Evolutionary conservation across 92 coral and sea anemone species (phyloP).

Genomic region (Plumapathes pennacea): DNA sequence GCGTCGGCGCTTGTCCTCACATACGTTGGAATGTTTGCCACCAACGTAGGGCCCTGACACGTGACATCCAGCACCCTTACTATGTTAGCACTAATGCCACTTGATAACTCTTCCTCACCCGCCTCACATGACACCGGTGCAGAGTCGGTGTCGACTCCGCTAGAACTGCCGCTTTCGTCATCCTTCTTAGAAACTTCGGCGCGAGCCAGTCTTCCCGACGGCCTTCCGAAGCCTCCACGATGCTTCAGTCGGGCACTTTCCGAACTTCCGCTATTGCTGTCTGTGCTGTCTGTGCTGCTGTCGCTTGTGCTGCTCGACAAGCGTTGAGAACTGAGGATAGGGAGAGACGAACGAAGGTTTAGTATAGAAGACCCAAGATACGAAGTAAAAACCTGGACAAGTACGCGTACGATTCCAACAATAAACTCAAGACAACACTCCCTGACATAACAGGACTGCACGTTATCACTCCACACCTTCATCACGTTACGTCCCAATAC

Average conservation of each 20-base stretch:
- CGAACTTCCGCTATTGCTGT: conserved; percentile 63
- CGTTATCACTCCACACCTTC: not conserved
- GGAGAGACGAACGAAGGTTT: not conserved
- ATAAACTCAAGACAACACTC: no score
- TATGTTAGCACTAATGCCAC: not conserved
- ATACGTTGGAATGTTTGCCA: not conserved
- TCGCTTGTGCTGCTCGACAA: conserved; percentile 65
- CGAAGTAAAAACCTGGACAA: no score
- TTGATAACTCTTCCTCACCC: not conserved
- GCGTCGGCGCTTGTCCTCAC: not conserved
- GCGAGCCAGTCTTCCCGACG: conserved; percentile 21
- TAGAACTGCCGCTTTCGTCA: conserved; percentile 85
- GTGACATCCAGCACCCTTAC: not conserved
- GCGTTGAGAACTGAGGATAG: no score
- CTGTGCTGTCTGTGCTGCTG: conserved; percentile 92
- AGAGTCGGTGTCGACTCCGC: conserved; percentile 89
- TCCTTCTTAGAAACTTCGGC: conserved; percentile 47
- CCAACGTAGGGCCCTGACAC: no score
- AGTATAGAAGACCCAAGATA: not conserved
- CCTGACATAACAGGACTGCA: not conserved
- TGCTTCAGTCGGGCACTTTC: conserved; percentile 49
- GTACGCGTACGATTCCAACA: no score
- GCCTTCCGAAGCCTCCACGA: conserved; percentile 29
- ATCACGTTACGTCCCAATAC: not conserved
- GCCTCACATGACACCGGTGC: conserved; percentile 23